A percentile compares a stretch with the other conserved stretches of the same genome.
Conservation (phyloP, 2,888 invertebrate genomes). For the Pollenia labialis region DNA sequence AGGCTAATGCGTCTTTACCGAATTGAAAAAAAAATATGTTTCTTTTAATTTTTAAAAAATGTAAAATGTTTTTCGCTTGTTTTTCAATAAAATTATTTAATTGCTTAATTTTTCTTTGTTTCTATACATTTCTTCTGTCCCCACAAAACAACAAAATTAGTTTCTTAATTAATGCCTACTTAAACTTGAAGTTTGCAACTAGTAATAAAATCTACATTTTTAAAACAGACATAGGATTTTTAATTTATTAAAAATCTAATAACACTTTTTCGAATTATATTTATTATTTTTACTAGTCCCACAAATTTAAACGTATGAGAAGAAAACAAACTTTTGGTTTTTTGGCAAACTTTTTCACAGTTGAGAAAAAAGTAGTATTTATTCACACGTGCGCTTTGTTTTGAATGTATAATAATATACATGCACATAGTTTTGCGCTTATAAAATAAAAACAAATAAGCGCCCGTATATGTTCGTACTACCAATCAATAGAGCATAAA, state of each 20-base stretch:
- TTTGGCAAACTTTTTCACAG: too few relatives aligned
- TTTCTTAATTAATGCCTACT: not conserved
- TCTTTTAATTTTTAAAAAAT: not conserved
- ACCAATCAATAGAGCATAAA: too few relatives aligned
- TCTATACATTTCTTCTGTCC: not conserved
- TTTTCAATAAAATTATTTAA: not conserved
- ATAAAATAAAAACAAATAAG: too few relatives aligned
- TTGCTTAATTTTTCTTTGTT: slow-evolving; percentile 25
- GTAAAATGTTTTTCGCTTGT: not conserved
- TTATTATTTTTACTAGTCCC: not conserved
- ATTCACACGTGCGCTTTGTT: too few relatives aligned
- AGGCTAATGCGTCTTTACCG: slow-evolving; percentile 24
- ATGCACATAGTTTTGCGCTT: too few relatives aligned
- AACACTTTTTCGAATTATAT: not conserved
- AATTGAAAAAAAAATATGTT: not conserved
- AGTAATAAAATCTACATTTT: slow-evolving; percentile 1
- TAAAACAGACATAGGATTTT: not conserved
- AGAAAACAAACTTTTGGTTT: too few relatives aligned
- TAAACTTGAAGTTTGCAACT: not conserved
- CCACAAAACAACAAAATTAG: not conserved
- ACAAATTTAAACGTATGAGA: slow-evolving; percentile 58
- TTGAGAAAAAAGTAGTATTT: too few relatives aligned
- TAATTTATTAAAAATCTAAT: not conserved
- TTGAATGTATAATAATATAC: too few relatives aligned
- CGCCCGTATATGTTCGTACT: too few relatives aligned